Evolutionary conservation across 2,888 invertebrate species (phyloP), one percentile per base, ranked within the genome.

Genomic region (Scelioninae gen. 2): DNA sequence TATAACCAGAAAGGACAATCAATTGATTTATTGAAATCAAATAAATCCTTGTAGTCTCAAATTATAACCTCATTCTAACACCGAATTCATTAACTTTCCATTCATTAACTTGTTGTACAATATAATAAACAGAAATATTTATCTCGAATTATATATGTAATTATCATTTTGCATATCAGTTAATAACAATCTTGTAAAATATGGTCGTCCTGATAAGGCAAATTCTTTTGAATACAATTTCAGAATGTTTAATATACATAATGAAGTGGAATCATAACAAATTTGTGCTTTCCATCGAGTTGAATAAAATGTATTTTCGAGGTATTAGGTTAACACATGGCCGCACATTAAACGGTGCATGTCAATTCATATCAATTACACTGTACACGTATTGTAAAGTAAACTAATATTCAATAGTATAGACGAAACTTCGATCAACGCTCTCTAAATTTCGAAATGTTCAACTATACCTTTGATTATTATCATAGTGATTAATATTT

Each of bases 401-500:
- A 35, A 35, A 35, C 9, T 22, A 13, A 16, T 45, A 15, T 2
- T 33, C 18, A 37, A 13, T 60, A 6, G 45, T 22, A 22, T 22
- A 22, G 22, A 22, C 15, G 39, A 16, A 13, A 16, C 16, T 39
- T 39, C 16, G 1, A 6, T 6, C 39, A 15, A 39, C 16, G 16
- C 16, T 39, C 15, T 16, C 16, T 39, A 15, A 39, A 16, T 15
- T 10, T 39, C 7, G 7, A 31, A 31, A 45, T 11, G 11, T 22
- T 11, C 1, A 6, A 1, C 16, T 11, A 11, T 22, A 22, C 22
- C 11, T 13, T 22, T 1, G 18, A 45, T 22, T 2, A 13, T 16
- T 22, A 10, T 52, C 6, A 60, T 60, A 60, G 61, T 11, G n/a
- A 41, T 61, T 63, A 63, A 63, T 63, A 63, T 63, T 63, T 63